Base-by-base conservation (phyloP, 1,140 invertebrate genomes). In the Melitaea cinxia region DNA sequence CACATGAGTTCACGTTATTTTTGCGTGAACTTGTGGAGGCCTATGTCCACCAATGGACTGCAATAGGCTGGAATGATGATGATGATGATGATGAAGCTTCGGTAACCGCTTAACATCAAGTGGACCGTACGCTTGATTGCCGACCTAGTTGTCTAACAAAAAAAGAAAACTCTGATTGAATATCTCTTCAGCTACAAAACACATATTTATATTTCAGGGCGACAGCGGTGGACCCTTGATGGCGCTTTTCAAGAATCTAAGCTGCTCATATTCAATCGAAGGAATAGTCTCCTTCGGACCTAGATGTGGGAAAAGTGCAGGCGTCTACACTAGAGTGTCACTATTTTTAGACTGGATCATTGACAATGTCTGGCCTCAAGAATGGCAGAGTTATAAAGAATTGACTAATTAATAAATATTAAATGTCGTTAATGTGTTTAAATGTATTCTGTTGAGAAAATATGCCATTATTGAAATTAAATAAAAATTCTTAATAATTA, bases 161-260 rank as follows among this genome's bases (percentile, higher is more conserved):
- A 28, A 28, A 28, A 28, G 3, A 4, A 28, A 28, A 28, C 26
- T 28, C 3, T 28, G 26, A 28, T 4, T 28, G 7, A 4, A 28
- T 28, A 28, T 28, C 3, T 17, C 3, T 17, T 45, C 14, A 26
- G 3, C 12, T 24, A 28, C 1, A 21, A 14, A 19, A 4, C 10
- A 7, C 14, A 1, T 24, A 14, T 28, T 45, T 33, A 19, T 55
- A 21, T 53, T 53, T 9, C 72, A 73, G 72, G 72, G 72, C 2
- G 68, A 74, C 59, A 74, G 72, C 52, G 72, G 72, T 4, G 68
- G 72, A 0, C 72, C 72, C 0, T 7, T 74, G 4, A 70, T 70
- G 72, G 19, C 54, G 2, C 12, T 28, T n/a, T 17, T 67, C 1
- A n/a, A 0, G 1, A 50, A 68, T 1, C 4, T 69, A 15, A 35